Base-by-base conservation (phyloP, 2,888 invertebrate genomes). In the Crocallis elinguaria region DNA sequence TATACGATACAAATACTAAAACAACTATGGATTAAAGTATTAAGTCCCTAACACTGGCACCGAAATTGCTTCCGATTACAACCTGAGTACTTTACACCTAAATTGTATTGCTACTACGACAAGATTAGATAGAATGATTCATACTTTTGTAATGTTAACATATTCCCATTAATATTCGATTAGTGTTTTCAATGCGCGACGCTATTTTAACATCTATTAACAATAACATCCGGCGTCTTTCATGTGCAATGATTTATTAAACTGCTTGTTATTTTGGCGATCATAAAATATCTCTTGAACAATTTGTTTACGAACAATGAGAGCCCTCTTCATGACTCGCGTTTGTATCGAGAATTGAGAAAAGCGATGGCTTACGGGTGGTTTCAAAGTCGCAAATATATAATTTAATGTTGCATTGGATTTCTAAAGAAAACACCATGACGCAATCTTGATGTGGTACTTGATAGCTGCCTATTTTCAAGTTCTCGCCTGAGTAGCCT, bases 261-360 rank as follows among this genome's bases (percentile, higher is more conserved):
- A 37, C 49, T 42, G 44, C 41, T 53, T 58, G 58, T 58, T 63
- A 54, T 60, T 60, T 54, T 51, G 60, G 58, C 56, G 66, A 61
- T 64, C 63, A 55, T 61, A 59, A 78, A 75, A 67, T 69, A 66
- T 67, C 59, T 64, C 56, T 56, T 46, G 57, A 66, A 58, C 60
- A 64, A 66, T 71, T 67, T 75, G 75, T 75, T 76, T 77, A 74
- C 67, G 60, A 72, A 62, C 64, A 69, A 66, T 52, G 55, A 35
- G 23, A 54, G 42, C 51, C 36, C 30, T 44, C 44, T 63, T 56
- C 62, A 67, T 72, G 73, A 77, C 58, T 69, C 65, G 64, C 49
- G 16, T 37, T 35, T 48, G 57, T 51, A 48, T 53, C 53, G 38
- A 35, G 43, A 51, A 42, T 49, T 33, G 45, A 29, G 29, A 27